A percentile compares a stretch with the other conserved stretches of the same genome.
Conservation (phyloP, 2,888 invertebrate species). For the Pomacea canaliculata region DNA sequence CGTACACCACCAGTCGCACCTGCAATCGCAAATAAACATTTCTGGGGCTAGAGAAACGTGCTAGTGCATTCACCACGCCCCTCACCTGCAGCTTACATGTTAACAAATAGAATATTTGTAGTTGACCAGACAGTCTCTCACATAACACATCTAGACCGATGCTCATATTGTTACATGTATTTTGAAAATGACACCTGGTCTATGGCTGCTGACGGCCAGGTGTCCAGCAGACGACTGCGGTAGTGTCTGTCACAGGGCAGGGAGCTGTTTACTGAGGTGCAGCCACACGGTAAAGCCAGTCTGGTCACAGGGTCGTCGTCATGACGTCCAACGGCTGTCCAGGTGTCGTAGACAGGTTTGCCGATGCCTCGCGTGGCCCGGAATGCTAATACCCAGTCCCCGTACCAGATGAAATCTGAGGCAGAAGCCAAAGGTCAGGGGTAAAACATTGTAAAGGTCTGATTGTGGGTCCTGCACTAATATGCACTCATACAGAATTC, state of each 20-base stretch:
- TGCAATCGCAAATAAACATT: not conserved
- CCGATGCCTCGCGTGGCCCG: conserved; percentile 14
- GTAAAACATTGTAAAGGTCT: not conserved
- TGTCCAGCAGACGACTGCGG: conserved; percentile 18
- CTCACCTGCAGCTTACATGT: not conserved
- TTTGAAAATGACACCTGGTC: conserved; percentile 2
- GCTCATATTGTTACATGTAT: not conserved
- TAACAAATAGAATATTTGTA: too few species aligned
- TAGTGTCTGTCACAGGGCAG: conserved; percentile 21
- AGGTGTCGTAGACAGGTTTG: conserved; percentile 15
- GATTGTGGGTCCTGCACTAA: too few species aligned
- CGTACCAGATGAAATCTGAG: conserved; percentile 18
- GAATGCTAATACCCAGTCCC: conserved; percentile 10
- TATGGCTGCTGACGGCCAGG: conserved; percentile 12
- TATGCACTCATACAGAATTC: too few species aligned
- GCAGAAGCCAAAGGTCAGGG: not conserved
- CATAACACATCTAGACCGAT: too few species aligned
- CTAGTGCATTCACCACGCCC: not conserved
- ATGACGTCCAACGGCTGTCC: conserved; percentile 11
- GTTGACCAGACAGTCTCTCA: too few species aligned
- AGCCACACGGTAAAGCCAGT: conserved; percentile 14
- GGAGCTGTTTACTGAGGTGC: conserved; percentile 13
- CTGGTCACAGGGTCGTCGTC: conserved; percentile 20
- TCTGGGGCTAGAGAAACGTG: not conserved
- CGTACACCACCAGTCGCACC: conserved; percentile 14